A percentile compares a stretch with the other conserved stretches of the same genome.
Conservation (phyloP, 2,888 invertebrate species). For the Saturnia pavonia region DNA sequence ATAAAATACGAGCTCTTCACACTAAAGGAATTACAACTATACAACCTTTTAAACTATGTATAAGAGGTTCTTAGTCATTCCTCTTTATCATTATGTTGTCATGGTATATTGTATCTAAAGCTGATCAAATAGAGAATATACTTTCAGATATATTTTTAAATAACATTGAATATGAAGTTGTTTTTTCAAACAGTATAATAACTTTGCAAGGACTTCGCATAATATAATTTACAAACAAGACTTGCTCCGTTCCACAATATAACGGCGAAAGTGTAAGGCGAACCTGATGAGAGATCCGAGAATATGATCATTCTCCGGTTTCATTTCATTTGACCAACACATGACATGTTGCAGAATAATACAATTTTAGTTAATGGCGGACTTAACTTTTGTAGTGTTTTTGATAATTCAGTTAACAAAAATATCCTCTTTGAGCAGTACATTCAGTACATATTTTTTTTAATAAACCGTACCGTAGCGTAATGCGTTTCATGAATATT, state of each 20-base stretch:
- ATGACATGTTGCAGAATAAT: conserved; percentile 26
- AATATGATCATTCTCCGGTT: conserved; percentile 18
- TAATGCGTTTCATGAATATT: no score
- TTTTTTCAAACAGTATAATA: neutral
- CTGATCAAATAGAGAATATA: neutral
- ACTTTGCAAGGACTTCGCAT: neutral
- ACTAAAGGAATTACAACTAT: neutral
- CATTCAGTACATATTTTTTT: no score
- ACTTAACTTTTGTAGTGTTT: no score
- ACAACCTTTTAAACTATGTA: neutral
- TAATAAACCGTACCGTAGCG: no score
- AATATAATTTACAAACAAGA: neutral
- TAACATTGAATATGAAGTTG: neutral
- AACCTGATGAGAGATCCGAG: conserved; percentile 27
- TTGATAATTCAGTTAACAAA: no score
- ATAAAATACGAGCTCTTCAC: neutral
- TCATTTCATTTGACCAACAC: conserved; percentile 10
- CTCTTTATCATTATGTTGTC: neutral
- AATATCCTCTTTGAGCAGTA: no score
- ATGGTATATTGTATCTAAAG: neutral
- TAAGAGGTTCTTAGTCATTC: neutral
- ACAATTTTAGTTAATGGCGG: neutral
- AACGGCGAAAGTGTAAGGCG: conserved; percentile 33
- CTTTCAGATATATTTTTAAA: neutral
- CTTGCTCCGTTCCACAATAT: conserved; percentile 22